Base-by-base conservation (phyloP, 2,113 vertebrate species). In the Alligator mississippiensis region DNA sequence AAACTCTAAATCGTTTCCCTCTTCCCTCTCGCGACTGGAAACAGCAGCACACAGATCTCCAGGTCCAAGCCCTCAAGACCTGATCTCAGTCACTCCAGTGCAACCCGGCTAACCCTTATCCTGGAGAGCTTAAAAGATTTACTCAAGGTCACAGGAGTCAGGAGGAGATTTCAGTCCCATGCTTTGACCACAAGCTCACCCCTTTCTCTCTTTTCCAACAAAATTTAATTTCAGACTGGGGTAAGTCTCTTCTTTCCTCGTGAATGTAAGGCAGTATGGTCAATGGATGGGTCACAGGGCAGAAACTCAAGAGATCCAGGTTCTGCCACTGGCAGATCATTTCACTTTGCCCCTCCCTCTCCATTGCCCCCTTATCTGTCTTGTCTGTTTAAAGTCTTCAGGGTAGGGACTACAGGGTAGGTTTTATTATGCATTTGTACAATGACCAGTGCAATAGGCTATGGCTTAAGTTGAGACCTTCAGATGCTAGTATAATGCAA, bases 1-100 rank as follows among this genome's bases (percentile, higher is more conserved):
- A 77, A 5, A 25, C 18, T 87, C 38, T 0, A 7, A 47, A 17
- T 28, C 66, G 0, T 2, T 6, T 0, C 11, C 21, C 3, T 3
- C 9, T 30, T 18, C 66, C 88, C 68, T 15, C 68, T 58, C 28
- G 11, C 3, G 17, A 47, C n/a, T 38, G 17, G 47, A 58, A 57
- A 13, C 4, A n/a, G 66, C 78, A 47, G 59, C 66, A 82, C 5
- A 11, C 38, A 3, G 30, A 22, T 3, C 81, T 16, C n/a, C 16
- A 9, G 5, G 21, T 4, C 34, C 55, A 58, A 10, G 15, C 16
- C 55, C 3, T 9, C 9, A 3, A 57, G 6, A 11, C 60, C 84
- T 7, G 6, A n/a, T 1, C 64, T 80, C 24, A 15, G 61, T 38
- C 80, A 54, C 2, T 34, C 47, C 47, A 2, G 68, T 27, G 4